These are phyloP conservation scores for Pluvianellus socialis DNA, from an alignment of 2,113 vertebrate genomes.

Conservation along the genomic window DNA sequence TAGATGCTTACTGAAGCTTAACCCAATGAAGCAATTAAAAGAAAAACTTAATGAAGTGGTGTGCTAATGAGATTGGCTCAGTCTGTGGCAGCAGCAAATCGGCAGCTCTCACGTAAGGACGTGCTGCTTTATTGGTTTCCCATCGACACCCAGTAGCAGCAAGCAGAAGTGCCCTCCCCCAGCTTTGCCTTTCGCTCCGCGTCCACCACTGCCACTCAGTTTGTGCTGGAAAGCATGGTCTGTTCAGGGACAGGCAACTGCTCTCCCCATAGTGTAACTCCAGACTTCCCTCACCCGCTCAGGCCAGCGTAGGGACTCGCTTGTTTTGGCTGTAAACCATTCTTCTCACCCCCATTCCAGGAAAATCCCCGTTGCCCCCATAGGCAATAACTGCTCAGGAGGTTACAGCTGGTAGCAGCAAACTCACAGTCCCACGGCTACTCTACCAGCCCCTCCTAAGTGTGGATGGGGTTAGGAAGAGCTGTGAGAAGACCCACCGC, in stretches of 20 bases:
- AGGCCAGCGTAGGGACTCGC: neutral
- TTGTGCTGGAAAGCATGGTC: neutral
- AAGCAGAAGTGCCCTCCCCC: neutral
- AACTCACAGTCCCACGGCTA: neutral
- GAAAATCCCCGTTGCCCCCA: neutral
- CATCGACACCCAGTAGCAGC: neutral
- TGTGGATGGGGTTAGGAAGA: neutral
- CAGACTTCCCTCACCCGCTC: neutral
- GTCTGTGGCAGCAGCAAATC: neutral
- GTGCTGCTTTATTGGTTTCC: neutral
- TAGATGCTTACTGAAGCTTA: neutral
- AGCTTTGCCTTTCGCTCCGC: neutral
- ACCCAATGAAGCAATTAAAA: neutral
- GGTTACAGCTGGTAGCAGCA: neutral
- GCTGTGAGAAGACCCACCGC: neutral
- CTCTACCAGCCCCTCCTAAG: neutral
- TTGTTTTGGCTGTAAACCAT: neutral
- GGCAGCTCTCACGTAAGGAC: neutral
- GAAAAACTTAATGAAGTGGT: constrained; percentile 12
- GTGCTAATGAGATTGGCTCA: neutral
- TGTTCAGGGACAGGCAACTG: accelerated
- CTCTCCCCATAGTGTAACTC: no score
- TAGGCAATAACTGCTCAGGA: neutral
- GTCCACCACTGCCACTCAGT: neutral
- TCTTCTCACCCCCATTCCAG: neutral